Evolutionary conservation across 2,888 invertebrate species (phyloP).

Genomic region (Synanthedon andrenaeformis): DNA sequence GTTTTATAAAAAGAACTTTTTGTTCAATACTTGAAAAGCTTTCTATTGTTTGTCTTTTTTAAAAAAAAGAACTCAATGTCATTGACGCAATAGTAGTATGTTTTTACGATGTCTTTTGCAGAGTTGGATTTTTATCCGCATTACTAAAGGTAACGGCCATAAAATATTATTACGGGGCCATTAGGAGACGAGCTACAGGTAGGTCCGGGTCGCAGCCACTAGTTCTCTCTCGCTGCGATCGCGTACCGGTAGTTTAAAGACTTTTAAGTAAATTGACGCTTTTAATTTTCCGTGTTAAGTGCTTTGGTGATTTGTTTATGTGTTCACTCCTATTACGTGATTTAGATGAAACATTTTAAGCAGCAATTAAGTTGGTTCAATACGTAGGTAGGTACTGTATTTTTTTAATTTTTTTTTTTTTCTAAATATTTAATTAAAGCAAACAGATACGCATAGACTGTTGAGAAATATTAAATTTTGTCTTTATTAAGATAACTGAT

Average conservation of each 20-base stretch:
- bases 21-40: conserved; percentile 15
- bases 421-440: too few relatives aligned
- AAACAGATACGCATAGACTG: too few relatives aligned
- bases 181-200: conserved; percentile 58
- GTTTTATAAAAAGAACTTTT: conserved; percentile 17
- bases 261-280: conserved; percentile 44
- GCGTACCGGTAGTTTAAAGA: conserved; percentile 36
- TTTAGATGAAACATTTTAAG: not conserved
- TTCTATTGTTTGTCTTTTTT: conserved; percentile 15
- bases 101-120: conserved; percentile 30
- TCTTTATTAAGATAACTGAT: too few relatives aligned
- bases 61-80: conserved; percentile 24
- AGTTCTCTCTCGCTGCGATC: conserved; percentile 44
- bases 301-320: conserved; percentile 20
- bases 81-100: conserved; percentile 48
- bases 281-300: conserved; percentile 17
- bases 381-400: too few relatives aligned
- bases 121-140: conserved; percentile 52
- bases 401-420: too few relatives aligned
- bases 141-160: conserved; percentile 63
- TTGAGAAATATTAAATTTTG: too few relatives aligned
- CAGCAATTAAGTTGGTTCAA: too few relatives aligned
- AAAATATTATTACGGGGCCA: conserved; percentile 63
- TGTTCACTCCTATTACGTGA: not conserved
- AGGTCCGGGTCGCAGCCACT: conserved; percentile 41